Conservation (phyloP, 2,888 invertebrate species). For the Caenorhabditis doughertyi region DNA sequence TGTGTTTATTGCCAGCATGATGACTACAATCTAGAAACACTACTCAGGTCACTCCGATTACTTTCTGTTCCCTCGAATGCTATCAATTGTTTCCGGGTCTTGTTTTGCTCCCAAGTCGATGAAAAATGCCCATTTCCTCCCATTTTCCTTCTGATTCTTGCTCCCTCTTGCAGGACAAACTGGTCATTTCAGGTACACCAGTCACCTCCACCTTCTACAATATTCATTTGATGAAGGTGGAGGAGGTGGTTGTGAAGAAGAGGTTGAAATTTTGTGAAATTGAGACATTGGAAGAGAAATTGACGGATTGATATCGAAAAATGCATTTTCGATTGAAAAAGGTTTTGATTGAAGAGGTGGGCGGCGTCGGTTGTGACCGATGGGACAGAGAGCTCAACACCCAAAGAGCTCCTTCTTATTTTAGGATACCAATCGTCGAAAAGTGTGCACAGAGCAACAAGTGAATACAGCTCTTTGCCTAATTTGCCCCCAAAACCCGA, state of each 20-base stretch:
- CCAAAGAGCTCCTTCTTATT: constrained; percentile 18
- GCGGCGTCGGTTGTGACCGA: constrained; percentile 26
- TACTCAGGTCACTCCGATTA: constrained; percentile 5
- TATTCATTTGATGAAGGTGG: constrained; percentile 42
- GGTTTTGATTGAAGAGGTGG: constrained; percentile 51
- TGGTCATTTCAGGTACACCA: constrained; percentile 40
- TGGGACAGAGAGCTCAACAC: constrained; percentile 1
- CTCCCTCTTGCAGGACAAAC: neutral
- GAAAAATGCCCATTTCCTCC: constrained; percentile 28
- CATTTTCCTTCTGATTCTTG: constrained; percentile 9
- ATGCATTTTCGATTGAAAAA: constrained; percentile 55
- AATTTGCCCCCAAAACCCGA: constrained; percentile 34
- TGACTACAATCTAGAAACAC: neutral
- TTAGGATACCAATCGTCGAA: constrained; percentile 42
- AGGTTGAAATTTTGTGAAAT: neutral
- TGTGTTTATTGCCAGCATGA: too few relatives aligned
- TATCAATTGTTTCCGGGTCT: constrained; percentile 29
- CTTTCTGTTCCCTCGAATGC: constrained; percentile 16
- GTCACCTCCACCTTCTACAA: constrained; percentile 10
- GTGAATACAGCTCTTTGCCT: constrained; percentile 52
- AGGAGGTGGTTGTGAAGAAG: neutral
- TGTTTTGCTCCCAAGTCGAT: neutral
- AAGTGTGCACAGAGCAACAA: constrained; percentile 30
- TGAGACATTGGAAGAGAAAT: neutral
- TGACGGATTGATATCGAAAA: constrained; percentile 63